A percentile compares a stretch with the other conserved stretches of the same genome.
Evolutionary conservation across 2,113 vertebrate species (phyloP).

Genomic region (Leptobrachium leishanense): DNA sequence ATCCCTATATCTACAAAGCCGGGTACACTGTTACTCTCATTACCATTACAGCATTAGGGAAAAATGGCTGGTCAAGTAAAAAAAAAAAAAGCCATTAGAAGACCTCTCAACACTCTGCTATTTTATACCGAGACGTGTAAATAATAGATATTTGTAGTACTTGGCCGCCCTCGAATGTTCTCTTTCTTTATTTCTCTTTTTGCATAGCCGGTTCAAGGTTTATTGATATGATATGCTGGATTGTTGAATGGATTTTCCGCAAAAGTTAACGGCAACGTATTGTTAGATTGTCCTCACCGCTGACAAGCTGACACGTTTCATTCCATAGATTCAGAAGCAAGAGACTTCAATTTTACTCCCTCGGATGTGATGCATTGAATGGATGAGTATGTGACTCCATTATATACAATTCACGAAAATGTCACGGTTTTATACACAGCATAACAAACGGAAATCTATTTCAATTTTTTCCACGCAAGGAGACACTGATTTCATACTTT

Average conservation of each 20-base stretch:
- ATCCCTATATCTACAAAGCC: no score
- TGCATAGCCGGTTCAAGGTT: no score
- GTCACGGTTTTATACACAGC: constrained; percentile 30
- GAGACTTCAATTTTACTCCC: constrained; percentile 28
- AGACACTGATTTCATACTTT: constrained; percentile 18
- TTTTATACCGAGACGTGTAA: no score
- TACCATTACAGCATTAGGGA: no score
- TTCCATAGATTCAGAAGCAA: constrained; percentile 9
- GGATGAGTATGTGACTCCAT: constrained; percentile 24
- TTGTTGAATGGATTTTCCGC: background rate
- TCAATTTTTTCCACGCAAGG: constrained; percentile 18
- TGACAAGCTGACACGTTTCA: constrained; percentile 38
- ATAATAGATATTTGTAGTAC: no score
- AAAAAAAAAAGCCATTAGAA: no score
- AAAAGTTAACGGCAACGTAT: constrained; percentile 11
- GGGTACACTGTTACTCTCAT: no score
- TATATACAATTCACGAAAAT: constrained; percentile 37
- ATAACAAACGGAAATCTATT: constrained; percentile 38
- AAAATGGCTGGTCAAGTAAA: no score
- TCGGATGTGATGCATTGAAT: background rate
- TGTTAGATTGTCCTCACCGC: background rate
- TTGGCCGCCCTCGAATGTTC: no score
- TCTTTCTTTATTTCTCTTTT: no score
- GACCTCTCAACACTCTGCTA: no score
- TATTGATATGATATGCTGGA: no score